A percentile compares a stretch with the other conserved stretches of the same genome.
These are phyloP conservation scores for Carterocephalus palaemon DNA, from an alignment of 2,888 invertebrate species.

Conservation along the genomic window DNA sequence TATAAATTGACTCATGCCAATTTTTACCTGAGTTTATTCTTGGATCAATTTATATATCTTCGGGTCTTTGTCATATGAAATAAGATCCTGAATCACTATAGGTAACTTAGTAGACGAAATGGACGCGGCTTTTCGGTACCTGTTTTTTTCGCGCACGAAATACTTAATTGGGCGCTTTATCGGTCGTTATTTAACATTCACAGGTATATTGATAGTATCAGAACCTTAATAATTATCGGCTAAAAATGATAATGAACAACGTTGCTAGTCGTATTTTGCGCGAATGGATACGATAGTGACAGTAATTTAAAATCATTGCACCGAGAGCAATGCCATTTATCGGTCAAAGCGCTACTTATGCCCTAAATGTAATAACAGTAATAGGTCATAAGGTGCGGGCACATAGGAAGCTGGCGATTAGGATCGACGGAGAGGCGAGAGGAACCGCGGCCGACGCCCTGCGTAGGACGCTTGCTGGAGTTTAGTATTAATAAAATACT, in stretches of 20 bases:
- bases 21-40: slow-evolving; percentile 71
- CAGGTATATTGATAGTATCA: background rate
- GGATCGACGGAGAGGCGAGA: slow-evolving; percentile 35
- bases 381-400: slow-evolving; percentile 34
- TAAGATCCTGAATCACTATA: slow-evolving; percentile 39
- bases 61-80: slow-evolving; percentile 40
- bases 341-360: slow-evolving; percentile 14
- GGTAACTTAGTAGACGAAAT: slow-evolving; percentile 3
- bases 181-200: slow-evolving; percentile 8
- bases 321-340: slow-evolving; percentile 1
- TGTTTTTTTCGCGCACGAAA: background rate
- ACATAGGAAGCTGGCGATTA: slow-evolving; percentile 49
- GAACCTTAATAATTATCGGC: slow-evolving; percentile 21
- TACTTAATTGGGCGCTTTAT: background rate
- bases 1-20: slow-evolving; percentile 52
- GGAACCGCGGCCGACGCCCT: slow-evolving; percentile 52
- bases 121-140: background rate
- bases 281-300: background rate
- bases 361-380: slow-evolving; percentile 29
- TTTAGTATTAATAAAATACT: slow-evolving; percentile 19
- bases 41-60: slow-evolving; percentile 49
- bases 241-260: slow-evolving; percentile 24
- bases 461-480: slow-evolving; percentile 61
- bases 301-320: background rate
- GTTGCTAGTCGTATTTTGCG: slow-evolving; percentile 6